Evolutionary conservation across 2,888 invertebrate genomes (phyloP), one percentile per base, ranked within the genome.

Genomic region (Siphlonurus alternatus): DNA sequence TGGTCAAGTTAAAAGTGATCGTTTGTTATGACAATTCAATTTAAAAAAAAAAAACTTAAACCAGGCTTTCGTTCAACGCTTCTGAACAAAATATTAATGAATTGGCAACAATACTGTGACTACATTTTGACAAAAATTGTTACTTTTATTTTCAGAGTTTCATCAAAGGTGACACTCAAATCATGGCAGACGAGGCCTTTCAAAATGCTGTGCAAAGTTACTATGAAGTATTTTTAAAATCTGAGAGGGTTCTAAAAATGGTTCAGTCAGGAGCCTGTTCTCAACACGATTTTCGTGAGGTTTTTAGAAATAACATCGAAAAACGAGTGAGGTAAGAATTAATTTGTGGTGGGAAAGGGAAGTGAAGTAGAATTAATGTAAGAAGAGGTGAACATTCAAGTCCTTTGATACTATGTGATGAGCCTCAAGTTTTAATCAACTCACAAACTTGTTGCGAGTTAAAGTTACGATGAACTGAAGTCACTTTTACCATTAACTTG

Each of bases 201-300:
- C 96, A 93, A 74, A 98, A 98, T 77, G 98, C 98, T 53, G 93
- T 99, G 64, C 95, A 97, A 77, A 94, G 92, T 72, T 93, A 93
- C 78, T 87, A 85, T 74, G 95, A 95, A 75, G 93, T 97, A 67
- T 99, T 99, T 79, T 82, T 99, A 59, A 94, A 94, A 76, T 97
- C 96, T 51, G 99, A 99, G 75, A 83, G 99, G 69, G 93, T 98
- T 59, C 83, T 88, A 68, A 91, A 93, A 77, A 96, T 99, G 91
- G 98, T 99, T 63, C 89, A 90, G 72, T 93, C 96, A 64, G 99
- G 99, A 54, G 98, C 96, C 68, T 98, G 97, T 77, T 96, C 97
- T 61, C 94, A 95, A 72, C 89, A 96, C 77, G 99, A 99, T 81
- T 98, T 99, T 79, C 86, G 98, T 70, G 99, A 99, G 81, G 97